Conservation (phyloP, 2,797 vertebrate species). For the Monodelphis domestica region DNA sequence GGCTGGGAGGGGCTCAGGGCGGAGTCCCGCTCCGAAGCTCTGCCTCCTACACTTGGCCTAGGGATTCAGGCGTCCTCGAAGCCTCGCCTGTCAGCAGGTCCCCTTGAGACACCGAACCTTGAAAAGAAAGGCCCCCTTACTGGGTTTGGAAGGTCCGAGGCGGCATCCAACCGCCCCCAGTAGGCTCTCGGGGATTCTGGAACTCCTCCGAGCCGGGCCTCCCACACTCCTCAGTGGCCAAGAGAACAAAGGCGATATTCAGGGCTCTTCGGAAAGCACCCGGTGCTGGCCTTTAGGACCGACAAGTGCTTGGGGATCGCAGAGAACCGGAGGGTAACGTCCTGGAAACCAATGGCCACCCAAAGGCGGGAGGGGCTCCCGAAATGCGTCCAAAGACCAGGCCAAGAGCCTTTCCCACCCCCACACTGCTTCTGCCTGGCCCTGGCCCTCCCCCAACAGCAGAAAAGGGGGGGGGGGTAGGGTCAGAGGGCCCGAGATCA, state of each 20-base stretch:
- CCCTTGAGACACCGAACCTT: conserved; percentile 6
- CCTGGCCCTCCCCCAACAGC: too few relatives aligned
- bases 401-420: too few relatives aligned
- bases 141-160: conserved; percentile 29
- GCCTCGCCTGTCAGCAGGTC: conserved; percentile 31
- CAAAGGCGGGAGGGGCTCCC: background rate
- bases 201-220: background rate
- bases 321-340: background rate
- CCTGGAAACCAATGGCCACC: too few relatives aligned
- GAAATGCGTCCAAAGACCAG: too few relatives aligned
- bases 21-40: rapidly evolving
- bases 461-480: too few relatives aligned
- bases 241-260: background rate
- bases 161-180: background rate
- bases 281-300: too few relatives aligned
- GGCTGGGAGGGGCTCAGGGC: background rate
- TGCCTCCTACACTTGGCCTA: background rate
- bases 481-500: too few relatives aligned
- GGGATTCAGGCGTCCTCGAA: conserved; percentile 34
- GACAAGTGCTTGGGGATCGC: background rate
- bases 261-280: background rate
- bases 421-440: too few relatives aligned
- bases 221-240: background rate
- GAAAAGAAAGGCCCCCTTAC: conserved; percentile 34
- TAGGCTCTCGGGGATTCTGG: background rate